phyloP scores from a whole-genome alignment of 2,888 invertebrate genomes.

The Steinernema carpocapsae region DNA sequence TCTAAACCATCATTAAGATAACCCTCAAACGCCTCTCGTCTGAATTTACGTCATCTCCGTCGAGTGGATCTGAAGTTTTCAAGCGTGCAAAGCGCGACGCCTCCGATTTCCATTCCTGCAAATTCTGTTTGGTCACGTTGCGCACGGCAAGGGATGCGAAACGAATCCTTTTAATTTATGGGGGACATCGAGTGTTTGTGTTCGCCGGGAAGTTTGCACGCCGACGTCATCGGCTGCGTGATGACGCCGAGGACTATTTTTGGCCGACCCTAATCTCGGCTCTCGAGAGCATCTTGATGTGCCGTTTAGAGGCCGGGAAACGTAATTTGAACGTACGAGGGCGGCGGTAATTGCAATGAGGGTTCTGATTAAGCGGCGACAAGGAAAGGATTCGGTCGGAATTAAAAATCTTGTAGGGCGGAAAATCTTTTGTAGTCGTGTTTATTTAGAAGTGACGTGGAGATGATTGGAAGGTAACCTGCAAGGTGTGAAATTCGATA shows the following conservation, averaged over 20 bases:
- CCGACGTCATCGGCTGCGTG: slow-evolving; percentile 4
- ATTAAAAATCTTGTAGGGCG: too few species aligned
- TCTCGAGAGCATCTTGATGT: slow-evolving; percentile 1
- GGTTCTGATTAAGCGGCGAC: too few species aligned
- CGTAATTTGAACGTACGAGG: slow-evolving; percentile 13
- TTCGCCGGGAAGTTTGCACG: slow-evolving; percentile 1
- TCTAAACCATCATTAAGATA: background rate
- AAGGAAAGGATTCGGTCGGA: too few species aligned
- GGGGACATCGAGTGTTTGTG: slow-evolving; percentile 6
- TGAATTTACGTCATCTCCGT: background rate
- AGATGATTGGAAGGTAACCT: too few species aligned
- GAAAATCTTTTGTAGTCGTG: too few species aligned
- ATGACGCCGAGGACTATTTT: slow-evolving; percentile 7
- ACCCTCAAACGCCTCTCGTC: background rate
- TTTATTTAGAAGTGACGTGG: too few species aligned
- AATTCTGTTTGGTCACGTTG: background rate
- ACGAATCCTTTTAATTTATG: too few species aligned
- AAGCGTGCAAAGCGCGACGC: background rate
- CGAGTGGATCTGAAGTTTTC: background rate
- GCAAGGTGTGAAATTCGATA: too few species aligned
- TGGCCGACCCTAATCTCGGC: background rate
- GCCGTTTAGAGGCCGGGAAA: background rate
- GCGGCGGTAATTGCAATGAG: background rate
- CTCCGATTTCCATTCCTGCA: background rate
- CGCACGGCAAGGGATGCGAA: too few species aligned